Conservation (phyloP, 37 sponge, comb jelly and placozoan genomes). For the Spongilla lacustris region DNA sequence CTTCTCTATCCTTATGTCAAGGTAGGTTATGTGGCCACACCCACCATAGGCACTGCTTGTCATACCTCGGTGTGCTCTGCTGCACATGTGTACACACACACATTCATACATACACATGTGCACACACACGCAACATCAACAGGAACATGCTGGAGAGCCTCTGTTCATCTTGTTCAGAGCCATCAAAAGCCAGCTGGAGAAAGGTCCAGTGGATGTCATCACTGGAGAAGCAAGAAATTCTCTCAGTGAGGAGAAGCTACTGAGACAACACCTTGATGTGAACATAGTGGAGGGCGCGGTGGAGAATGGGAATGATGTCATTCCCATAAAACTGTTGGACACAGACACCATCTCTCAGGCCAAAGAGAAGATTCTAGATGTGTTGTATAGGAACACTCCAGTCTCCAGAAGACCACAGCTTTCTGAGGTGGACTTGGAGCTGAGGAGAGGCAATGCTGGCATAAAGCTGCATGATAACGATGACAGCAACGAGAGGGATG, state of each 20-base stretch:
- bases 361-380: slow-evolving; percentile 94
- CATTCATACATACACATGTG: not conserved
- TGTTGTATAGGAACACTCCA: slow-evolving; percentile 63
- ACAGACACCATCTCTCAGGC: slow-evolving; percentile 96
- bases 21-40: slow-evolving; percentile 29
- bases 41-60: not conserved
- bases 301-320: slow-evolving; percentile 47
- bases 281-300: slow-evolving; percentile 83
- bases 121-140: not conserved
- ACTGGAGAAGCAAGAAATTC: slow-evolving; percentile 90
- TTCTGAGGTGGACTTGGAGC: slow-evolving; percentile 66
- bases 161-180: slow-evolving; percentile 89
- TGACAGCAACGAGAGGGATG: slow-evolving; percentile 69
- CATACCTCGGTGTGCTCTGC: too few relatives aligned
- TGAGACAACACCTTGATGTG: slow-evolving; percentile 81
- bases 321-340: slow-evolving; percentile 87
- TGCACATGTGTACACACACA: not conserved
- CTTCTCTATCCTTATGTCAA: slow-evolving; percentile 79
- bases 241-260: slow-evolving; percentile 91
- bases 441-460: slow-evolving; percentile 31
- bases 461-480: slow-evolving; percentile 81
- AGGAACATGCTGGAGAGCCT: slow-evolving; percentile 82
- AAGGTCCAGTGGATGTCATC: slow-evolving; percentile 95
- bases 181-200: slow-evolving; percentile 93
- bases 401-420: slow-evolving; percentile 68